Base-by-base conservation (phyloP, 2,888 invertebrate species). In the Nymphalis c-album region DNA sequence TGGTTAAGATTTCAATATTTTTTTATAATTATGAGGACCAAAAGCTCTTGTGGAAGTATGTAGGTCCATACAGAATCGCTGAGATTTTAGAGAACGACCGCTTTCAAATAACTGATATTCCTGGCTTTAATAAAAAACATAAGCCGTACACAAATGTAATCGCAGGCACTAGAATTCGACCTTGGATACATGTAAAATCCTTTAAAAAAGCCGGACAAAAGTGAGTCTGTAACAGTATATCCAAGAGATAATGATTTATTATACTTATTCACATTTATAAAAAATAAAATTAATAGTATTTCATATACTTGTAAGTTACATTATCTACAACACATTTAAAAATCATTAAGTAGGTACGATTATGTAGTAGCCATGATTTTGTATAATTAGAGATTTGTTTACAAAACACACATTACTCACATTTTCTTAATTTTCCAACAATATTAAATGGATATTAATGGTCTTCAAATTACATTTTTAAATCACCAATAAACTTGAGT, bases 11-110 rank as follows among this genome's bases (percentile, higher is more conserved):
- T 45, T 18, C 60, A 22, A 45, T 57, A 22, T 50, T 45, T 59
- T 40, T 40, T 47, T 47, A 31, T 31, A 57, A n/a, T 48, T 58
- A 26, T 40, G 50, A 22, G 45, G 51, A 1, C 35, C 63, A 50
- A 59, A 67, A 59, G 35, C 35, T 67, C 18, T n/a, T 63, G 46
- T 62, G 59, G 16, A 63, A 63, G 31, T 67, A 51, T 31, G 20
- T 62, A 40, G 62, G 62, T 8, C 62, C 67, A 0, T 67, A 45
- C 58, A 58, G 46, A 58, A 51, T 67, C 16, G 26, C 18, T 2
- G 20, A 62, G 51, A 18, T 62, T 18, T 18, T 67, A 8, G 58
- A 50, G 2, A 62, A 67, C 40, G 61, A 66, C 26, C 20, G 60
- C 16, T 66, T 48, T 53, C 53, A 18, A 20, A 61, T 66, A 26